Evolutionary conservation across 1,140 invertebrate genomes (phyloP), one percentile per base, ranked within the genome.

Genomic region (Hermatobates lingyangjiaoensis): DNA sequence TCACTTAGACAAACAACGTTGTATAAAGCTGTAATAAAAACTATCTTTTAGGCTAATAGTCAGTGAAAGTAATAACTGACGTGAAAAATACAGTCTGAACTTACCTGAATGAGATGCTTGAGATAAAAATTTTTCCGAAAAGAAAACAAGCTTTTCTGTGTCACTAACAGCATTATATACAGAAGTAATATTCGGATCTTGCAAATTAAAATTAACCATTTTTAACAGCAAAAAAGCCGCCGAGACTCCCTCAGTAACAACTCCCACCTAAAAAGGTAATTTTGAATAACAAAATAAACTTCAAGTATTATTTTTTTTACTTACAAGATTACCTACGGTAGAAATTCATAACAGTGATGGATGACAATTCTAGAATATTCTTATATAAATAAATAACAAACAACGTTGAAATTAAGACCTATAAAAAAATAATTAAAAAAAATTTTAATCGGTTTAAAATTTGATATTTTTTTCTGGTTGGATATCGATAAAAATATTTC

Each of bases 101-200:
- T 66, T 60, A 75, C 74, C 68, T 49, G 89, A 82, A 56, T 83
- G 75, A n/a, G 71, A 63, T 39, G 78, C 80, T 20, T 75, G 68
- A 12, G 73, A 61, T 26, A 90, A 65, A 63, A 86, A 83, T 58
- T 88, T 86, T 56, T 93, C 89, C 44, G 80, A 77, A 38, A 87
- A 74, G 62, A 89, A 86, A 45, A 81, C 68, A 57, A 83, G 80
- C 60, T 87, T 88, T 21, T 85, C 77, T 55, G 78, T 66, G 63
- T 84, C 80, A 23, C 76, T 60, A 10, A 87, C 66, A 14, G 77
- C 68, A 45, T 68, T 74, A 83, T 84, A 88, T 51, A 87, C 67
- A 15, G 69, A 60, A 40, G 59, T 67, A 23, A 74, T 61, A 56
- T 71, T 71, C 54, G 72, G 65, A 63, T 76, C 64, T 76, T 69